phyloP scores from a whole-genome alignment of 2,888 invertebrate genomes.

The Aphrophora alni region DNA sequence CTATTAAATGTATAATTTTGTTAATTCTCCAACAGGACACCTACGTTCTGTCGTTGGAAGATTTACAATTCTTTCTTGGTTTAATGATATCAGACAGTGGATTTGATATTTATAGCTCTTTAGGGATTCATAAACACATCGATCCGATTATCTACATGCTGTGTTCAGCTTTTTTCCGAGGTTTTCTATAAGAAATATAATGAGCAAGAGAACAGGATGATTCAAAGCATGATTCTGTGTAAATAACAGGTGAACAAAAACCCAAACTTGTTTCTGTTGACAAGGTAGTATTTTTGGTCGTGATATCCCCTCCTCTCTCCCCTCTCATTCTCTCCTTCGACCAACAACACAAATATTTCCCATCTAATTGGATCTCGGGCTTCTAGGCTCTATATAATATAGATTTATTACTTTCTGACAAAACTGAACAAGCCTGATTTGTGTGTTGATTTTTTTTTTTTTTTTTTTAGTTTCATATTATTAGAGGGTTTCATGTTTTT shows the following conservation, averaged over 20 bases:
- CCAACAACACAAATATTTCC: slow-evolving; percentile 41
- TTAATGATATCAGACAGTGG: background rate
- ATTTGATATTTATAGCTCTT: background rate
- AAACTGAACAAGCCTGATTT: slow-evolving; percentile 34
- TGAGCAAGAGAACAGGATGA: slow-evolving; percentile 29
- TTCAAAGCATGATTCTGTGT: slow-evolving; percentile 36
- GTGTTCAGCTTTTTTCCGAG: background rate
- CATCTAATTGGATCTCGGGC: slow-evolving; percentile 36
- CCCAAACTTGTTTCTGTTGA: slow-evolving; percentile 41
- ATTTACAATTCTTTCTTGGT: background rate
- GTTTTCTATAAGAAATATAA: slow-evolving; percentile 33
- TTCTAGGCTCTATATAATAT: slow-evolving; percentile 38
- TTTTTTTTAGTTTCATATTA: background rate
- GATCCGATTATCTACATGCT: slow-evolving; percentile 26
- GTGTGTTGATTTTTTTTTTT: slow-evolving; percentile 12
- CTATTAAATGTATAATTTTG: background rate
- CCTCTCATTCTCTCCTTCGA: background rate
- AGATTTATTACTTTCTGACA: slow-evolving; percentile 42
- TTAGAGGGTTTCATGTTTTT: background rate
- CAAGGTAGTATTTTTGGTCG: slow-evolving; percentile 42
- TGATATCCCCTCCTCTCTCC: slow-evolving; percentile 28
- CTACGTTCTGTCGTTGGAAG: background rate
- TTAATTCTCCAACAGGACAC: background rate
- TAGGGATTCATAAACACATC: slow-evolving; percentile 35
- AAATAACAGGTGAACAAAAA: slow-evolving; percentile 40